phyloP scores from a whole-genome alignment of 92 coral and sea anemone genomes.

The Zoanthus solanderi region DNA sequence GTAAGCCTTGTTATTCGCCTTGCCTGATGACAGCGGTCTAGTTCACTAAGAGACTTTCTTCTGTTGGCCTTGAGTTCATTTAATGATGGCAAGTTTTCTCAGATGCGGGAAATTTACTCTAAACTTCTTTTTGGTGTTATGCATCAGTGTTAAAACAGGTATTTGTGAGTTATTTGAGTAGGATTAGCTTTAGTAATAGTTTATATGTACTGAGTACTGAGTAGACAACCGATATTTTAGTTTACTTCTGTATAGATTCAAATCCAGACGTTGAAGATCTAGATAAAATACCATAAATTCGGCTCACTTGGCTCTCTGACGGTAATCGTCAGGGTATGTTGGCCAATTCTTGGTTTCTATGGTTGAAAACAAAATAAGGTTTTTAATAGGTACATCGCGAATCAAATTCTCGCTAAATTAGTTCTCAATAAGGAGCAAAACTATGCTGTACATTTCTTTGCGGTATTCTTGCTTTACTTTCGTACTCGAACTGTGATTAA shows the following conservation, averaged over 20 bases:
- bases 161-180: not conserved
- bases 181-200: not conserved
- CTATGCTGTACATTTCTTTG: not conserved
- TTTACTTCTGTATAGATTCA: not conserved
- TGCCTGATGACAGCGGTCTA: not conserved
- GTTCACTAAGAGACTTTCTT: not conserved
- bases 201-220: not conserved
- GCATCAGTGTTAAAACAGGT: constrained; percentile 21
- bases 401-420: too few relatives aligned
- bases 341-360: not conserved
- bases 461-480: not conserved
- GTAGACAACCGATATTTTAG: not conserved
- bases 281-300: not conserved
- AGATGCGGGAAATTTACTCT: not conserved
- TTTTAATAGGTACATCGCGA: not conserved
- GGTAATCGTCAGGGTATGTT: too few relatives aligned
- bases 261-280: too few relatives aligned
- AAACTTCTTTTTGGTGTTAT: not conserved
- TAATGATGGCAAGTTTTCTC: not conserved
- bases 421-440: not conserved
- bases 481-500: not conserved
- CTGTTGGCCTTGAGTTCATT: not conserved
- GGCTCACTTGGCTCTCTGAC: not conserved
- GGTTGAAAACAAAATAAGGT: not conserved
- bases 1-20: not conserved